phyloP scores from a whole-genome alignment of 1,140 invertebrate genomes.

The Aphaenogaster rudis region DNA sequence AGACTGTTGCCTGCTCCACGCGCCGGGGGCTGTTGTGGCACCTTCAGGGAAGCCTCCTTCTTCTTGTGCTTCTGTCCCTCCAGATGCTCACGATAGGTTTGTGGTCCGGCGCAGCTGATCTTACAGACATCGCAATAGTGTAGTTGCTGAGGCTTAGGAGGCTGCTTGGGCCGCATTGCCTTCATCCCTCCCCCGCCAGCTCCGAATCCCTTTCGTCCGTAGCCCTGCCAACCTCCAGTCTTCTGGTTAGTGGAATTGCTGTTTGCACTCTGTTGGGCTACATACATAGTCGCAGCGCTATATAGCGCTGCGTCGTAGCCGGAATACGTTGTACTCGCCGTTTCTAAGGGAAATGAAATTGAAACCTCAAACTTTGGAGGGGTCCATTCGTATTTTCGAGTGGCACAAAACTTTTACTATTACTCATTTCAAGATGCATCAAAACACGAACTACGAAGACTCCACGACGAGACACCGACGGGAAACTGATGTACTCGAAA shows the following conservation, averaged over 20 bases:
- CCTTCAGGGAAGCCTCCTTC: slow-evolving; percentile 96
- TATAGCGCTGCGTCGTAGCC: slow-evolving; percentile 97
- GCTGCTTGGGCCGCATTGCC: slow-evolving; percentile 91
- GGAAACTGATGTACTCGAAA: slow-evolving; percentile 20
- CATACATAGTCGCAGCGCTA: slow-evolving; percentile 97
- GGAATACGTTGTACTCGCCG: slow-evolving; percentile 89
- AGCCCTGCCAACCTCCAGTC: slow-evolving; percentile 90
- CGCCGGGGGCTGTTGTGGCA: slow-evolving; percentile 87
- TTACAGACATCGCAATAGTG: slow-evolving; percentile 99
- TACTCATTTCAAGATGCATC: slow-evolving; percentile 29
- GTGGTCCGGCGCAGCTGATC: slow-evolving; percentile 98
- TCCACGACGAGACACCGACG: background rate
- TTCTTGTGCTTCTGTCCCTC: slow-evolving; percentile 99
- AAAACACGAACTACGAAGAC: background rate
- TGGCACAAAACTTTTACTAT: slow-evolving; percentile 40
- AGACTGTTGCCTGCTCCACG: slow-evolving; percentile 90
- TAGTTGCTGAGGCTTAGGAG: slow-evolving; percentile 95
- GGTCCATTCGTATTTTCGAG: slow-evolving; percentile 71
- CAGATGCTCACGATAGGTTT: slow-evolving; percentile 98
- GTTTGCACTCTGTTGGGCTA: slow-evolving; percentile 92
- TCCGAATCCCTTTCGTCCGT: slow-evolving; percentile 90
- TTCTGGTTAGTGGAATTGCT: slow-evolving; percentile 88
- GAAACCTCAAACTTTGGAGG: slow-evolving; percentile 84
- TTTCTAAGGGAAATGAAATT: slow-evolving; percentile 86
- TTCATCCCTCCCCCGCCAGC: slow-evolving; percentile 88